Base-by-base conservation (phyloP, 2,113 vertebrate genomes). In the Anoplopoma fimbria region DNA sequence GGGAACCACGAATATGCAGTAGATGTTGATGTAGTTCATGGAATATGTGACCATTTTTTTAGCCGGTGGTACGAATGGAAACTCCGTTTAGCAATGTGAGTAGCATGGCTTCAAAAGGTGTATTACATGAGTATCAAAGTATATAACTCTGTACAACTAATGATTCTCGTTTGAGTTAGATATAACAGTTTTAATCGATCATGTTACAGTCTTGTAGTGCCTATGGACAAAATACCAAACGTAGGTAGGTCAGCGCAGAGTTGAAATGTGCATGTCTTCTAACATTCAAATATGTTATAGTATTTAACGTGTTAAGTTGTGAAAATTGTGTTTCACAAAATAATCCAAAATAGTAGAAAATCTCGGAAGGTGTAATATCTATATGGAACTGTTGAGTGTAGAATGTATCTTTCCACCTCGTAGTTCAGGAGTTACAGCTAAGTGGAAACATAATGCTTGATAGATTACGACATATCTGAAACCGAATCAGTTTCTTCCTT, bases 371-470 rank as follows among this genome's bases (percentile, higher is more conserved):
- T 51, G 42, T 25, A 13, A 40, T 40, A 49, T 49, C 21, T 49
- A 75, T 36, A 40, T 55, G 8, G 10, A 69, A 36, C n/a, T 62
- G 68, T 31, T 29, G 27, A 61, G 49, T 19, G 19, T 42, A 49
- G 5, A 40, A 61, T 53, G 60, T 63, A 0, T 65, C 10, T 51
- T 67, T 17, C 42, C 33, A 23, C 19, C 8, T 36, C 40, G 49
- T 42, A 72, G 10, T 81, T 27, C 23, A 62, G 13, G 2, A 69
- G 55, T 40, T 68, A 45, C 19, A 62, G 17, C 36, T 6, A 6
- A 57, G 31, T 61, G 27, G 27, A 55, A 62, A 64, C 25, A 69
- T 61, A 27, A 69, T 58, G 58, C 21, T 57, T 64, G n/a, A 70
- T 64, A 36, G 55, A 79, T 57, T 9, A 79, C 14, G 25, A 61